Evolutionary conservation across 1,140 invertebrate species (phyloP), one percentile per base, ranked within the genome.

Genomic region (Carcinoscorpius rotundicauda): DNA sequence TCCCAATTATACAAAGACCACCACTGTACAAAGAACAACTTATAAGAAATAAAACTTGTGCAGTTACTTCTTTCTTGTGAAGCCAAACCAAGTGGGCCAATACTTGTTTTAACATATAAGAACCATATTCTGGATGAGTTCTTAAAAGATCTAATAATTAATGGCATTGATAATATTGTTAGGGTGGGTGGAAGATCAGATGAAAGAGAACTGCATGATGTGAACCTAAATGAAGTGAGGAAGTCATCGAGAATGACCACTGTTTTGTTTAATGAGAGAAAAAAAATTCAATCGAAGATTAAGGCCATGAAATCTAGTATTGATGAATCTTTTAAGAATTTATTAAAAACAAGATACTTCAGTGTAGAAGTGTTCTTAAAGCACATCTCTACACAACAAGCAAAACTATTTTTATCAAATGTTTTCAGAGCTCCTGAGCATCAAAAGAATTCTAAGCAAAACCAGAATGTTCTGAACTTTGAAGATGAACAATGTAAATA

Each of bases 111-210:
- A n/a, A 90, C 88, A 72, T 92, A 86, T 70, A 93, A 89, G 1
- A 95, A 94, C 73, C 89, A 93, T 76, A 90, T 90, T 2, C 74
- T 94, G 4, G 91, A 94, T 79, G 89, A 94, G 74, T 93, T 94
- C 78, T 75, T 94, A 29, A 29, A 29, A 29, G 84, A 89, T 74
- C 87, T 85, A 48, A 79, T 88, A 4, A 71, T 82, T 4, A 62
- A 73, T 9, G 75, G 72, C 50, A 74, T 72, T 6, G 53, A 71
- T 0, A 74, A 73, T 5, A 79, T 93, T 62, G 78, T 88, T n/a
- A 80, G 91, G 52, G 81, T 93, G 68, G 91, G 91, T 4, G 83
- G 84, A 5, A 82, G 87, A 74, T 85, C 82, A 71, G 84, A 79
- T 71, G 77, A 83, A 74, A 59, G 48, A 29, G 8, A 64, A 11